Conservation (phyloP, 2,888 invertebrate genomes). For the Pseudoips prasinana region DNA sequence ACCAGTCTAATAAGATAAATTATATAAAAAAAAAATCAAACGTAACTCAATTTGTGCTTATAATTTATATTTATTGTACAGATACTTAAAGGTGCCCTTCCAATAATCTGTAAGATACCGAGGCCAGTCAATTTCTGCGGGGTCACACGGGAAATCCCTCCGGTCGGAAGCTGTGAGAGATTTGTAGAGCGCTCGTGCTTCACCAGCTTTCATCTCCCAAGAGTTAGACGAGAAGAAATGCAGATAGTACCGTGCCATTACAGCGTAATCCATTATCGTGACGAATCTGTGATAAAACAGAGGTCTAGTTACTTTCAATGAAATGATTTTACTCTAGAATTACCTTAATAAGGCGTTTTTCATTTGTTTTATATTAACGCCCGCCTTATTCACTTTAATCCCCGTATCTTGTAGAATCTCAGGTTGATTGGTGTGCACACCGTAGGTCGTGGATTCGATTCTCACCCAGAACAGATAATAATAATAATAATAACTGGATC, state of each 20-base stretch:
- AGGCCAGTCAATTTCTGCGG: conserved; percentile 89
- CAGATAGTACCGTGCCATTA: conserved; percentile 66
- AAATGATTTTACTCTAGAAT: too few relatives aligned
- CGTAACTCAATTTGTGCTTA: too few relatives aligned
- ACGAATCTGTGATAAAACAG: neutral
- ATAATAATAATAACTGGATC: too few relatives aligned
- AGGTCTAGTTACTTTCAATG: neutral
- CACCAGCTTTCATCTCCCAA: conserved; percentile 90
- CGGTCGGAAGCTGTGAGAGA: conserved; percentile 83
- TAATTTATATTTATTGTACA: conserved; percentile 9
- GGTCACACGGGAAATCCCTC: conserved; percentile 89
- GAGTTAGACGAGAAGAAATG: conserved; percentile 90
- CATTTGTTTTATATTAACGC: too few relatives aligned
- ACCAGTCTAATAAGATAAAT: too few relatives aligned
- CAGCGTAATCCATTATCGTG: neutral
- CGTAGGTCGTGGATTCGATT: too few relatives aligned
- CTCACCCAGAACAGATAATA: too few relatives aligned
- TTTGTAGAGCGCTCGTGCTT: conserved; percentile 83
- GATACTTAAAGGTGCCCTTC: conserved; percentile 88
- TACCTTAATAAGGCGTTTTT: too few relatives aligned
- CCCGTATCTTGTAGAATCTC: too few relatives aligned
- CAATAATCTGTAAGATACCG: conserved; percentile 91
- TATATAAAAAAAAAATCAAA: too few relatives aligned
- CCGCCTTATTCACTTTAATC: too few relatives aligned
- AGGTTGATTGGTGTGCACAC: too few relatives aligned